Base-by-base conservation (phyloP, 2,888 invertebrate genomes). In the Drosophila kambysellisi region DNA sequence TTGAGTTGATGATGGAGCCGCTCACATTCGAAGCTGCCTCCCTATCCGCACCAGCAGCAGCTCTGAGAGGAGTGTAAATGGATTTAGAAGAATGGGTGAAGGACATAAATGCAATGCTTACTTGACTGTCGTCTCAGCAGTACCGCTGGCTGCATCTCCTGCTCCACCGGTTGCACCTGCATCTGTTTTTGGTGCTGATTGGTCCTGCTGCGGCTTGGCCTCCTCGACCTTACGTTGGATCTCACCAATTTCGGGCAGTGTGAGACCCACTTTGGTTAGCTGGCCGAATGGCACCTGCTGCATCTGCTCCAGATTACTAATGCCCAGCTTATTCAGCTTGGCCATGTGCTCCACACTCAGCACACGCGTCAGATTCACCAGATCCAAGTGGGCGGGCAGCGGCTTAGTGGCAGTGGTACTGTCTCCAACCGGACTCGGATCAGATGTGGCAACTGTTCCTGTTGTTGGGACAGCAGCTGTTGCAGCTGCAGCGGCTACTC, bases 261-360 rank as follows among this genome's bases (percentile, higher is more conserved):
- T 95, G 60, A 95, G 93, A 17, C 95, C 95, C 81, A 95, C 94
- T 84, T 94, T 94, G 88, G 95, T 95, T 53, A 95, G 90, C 82
- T 95, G 95, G 41, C 94, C 94, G 69, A 95, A 94, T 52, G 95
- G 95, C 65, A 95, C 92, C 87, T 95, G 95, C 74, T 94, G 94
- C 77, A 95, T 92, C 83, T 95, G 95, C 82, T 95, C 95, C 86
- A 95, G 93, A 91, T 95, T 95, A 64, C 94, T 94, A 52, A 95
- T 95, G 63, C 95, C 95, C 92, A 95, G 94, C 91, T 94, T 94
- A 8, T 94, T 93, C 52, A 95, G 93, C 84, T 95, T 95, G n/a
- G 94, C 93, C 88, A 95, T 95, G 89, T 95, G 95, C 70, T 94
- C 94, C 6, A 93, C 92, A 64, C 94, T 94, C 67, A 95, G 92